A percentile compares a stretch with the other conserved stretches of the same genome.
These are phyloP conservation scores for Mirza zaza DNA, from an alignment of 2,113 vertebrate genomes.

Conservation along the genomic window DNA sequence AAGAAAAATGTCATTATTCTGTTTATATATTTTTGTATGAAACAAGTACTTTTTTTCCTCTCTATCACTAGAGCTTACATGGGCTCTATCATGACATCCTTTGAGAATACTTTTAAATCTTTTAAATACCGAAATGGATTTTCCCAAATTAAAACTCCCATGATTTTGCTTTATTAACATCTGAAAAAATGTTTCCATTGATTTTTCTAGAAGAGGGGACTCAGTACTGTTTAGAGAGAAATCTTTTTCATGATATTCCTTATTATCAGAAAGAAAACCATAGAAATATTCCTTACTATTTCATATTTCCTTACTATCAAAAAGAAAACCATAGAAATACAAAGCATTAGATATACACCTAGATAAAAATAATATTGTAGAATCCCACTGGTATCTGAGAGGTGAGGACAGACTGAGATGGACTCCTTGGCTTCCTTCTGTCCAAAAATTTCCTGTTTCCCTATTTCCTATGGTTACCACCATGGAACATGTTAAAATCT, in stretches of 20 bases:
- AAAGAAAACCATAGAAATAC: constrained; percentile 41
- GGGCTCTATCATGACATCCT: constrained; percentile 35
- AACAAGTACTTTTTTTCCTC: neutral
- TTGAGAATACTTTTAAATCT: constrained; percentile 56
- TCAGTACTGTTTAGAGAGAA: constrained; percentile 47
- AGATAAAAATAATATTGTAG: constrained; percentile 51
- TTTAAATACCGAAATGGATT: constrained; percentile 64
- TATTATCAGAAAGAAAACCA: constrained; percentile 53
- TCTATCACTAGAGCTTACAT: neutral
- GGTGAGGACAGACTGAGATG: constrained; percentile 56
- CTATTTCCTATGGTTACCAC: constrained; percentile 73
- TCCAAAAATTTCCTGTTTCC: constrained; percentile 75
- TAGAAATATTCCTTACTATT: neutral
- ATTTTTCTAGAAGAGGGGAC: constrained; percentile 59
- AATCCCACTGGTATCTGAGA: constrained; percentile 65
- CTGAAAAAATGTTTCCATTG: constrained; percentile 51
- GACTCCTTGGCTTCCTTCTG: constrained; percentile 66
- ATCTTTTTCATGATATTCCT: constrained; percentile 41
- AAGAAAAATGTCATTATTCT: constrained; percentile 24
- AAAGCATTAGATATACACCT: constrained; percentile 38
- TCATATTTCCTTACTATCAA: constrained; percentile 47
- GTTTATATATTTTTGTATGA: constrained; percentile 16
- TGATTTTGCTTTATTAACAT: constrained; percentile 61
- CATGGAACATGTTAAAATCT: constrained; percentile 62
- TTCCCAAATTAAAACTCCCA: constrained; percentile 53